These are phyloP conservation scores for Malachius bipustulatus DNA, from an alignment of 2,888 invertebrate genomes.

Conservation along the genomic window DNA sequence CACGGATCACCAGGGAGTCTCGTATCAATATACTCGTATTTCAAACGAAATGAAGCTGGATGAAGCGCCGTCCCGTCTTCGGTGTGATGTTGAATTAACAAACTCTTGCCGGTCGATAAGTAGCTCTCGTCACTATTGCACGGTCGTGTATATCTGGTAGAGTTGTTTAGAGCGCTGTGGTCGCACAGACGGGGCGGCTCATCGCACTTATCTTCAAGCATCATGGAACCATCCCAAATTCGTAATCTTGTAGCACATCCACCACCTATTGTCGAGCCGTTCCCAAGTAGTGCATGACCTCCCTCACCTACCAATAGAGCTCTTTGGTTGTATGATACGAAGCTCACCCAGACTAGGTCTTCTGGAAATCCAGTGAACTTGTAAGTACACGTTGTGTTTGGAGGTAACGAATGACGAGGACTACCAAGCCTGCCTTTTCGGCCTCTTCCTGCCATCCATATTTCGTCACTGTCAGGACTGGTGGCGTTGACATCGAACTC, in stretches of 20 bases:
- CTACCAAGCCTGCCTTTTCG: constrained; percentile 64
- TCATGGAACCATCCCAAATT: constrained; percentile 60
- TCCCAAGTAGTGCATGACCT: constrained; percentile 29
- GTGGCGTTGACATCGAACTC: constrained; percentile 70
- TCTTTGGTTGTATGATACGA: constrained; percentile 72
- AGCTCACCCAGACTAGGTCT: constrained; percentile 78
- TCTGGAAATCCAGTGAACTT: constrained; percentile 66
- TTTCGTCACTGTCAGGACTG: constrained; percentile 47
- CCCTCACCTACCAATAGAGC: constrained; percentile 50
- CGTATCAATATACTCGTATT: constrained; percentile 77
- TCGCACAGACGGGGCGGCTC: constrained; percentile 72
- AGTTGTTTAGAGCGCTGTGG: constrained; percentile 61
- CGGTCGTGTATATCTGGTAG: constrained; percentile 64
- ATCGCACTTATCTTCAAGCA: constrained; percentile 63
- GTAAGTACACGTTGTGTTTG: constrained; percentile 79
- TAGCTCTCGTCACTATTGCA: constrained; percentile 73
- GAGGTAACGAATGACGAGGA: constrained; percentile 73
- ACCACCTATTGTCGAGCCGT: constrained; percentile 30
- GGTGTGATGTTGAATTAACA: constrained; percentile 44
- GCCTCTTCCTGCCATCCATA: constrained; percentile 46
- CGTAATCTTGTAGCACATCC: constrained; percentile 59
- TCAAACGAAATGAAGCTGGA: constrained; percentile 57
- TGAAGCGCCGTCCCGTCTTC: constrained; percentile 68
- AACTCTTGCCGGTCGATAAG: constrained; percentile 43
- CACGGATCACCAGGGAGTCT: constrained; percentile 58